Base-by-base conservation (phyloP, 1,140 invertebrate species). In the Lithobius niger region DNA sequence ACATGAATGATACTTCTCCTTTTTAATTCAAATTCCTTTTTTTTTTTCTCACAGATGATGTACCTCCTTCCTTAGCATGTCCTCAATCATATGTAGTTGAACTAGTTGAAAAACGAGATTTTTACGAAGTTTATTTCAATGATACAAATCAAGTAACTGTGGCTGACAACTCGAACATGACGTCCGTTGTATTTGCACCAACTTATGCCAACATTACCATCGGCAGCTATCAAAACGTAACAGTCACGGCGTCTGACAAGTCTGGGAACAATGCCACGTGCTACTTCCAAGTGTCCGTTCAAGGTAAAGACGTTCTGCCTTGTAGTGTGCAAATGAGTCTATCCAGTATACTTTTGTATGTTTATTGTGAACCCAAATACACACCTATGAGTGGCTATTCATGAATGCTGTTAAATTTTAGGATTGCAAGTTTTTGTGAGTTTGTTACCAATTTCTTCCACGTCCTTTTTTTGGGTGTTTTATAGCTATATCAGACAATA, bases 71-170 rank as follows among this genome's bases (percentile, higher is more conserved):
- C 64, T 68, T 97, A 22, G 90, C 86, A 64, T 97, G 93, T 67
- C 93, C 93, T 1, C 88, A 95, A 68, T 95, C 91, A 62, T 97
- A 95, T 66, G 88, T 94, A 0, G 88, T 96, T 57, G 90, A 94
- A 69, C 70, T 95, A 48, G 82, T 88, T 0, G 88, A 95, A 57
- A 80, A 82, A 63, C 88, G 93, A 73, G 87, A 92, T 1, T 88
- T 82, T 64, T 93, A 93, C 60, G 76, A 81, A 2, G 86, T 96
- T 0, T 89, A 93, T 61, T 96, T 96, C 68, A 96, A 95, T 66
- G 88, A 94, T 62, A 91, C 90, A 0, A 74, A 87, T 27, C 73
- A 86, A 62, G 84, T 96, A 21, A 92, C 90, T 66, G 82, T 87
- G 0, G 84, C 85, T 0, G 93, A 95, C 70, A 82, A 86, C 21